Conservation (phyloP, 1,140 invertebrate genomes). For the Drosophila pruinosa region DNA sequence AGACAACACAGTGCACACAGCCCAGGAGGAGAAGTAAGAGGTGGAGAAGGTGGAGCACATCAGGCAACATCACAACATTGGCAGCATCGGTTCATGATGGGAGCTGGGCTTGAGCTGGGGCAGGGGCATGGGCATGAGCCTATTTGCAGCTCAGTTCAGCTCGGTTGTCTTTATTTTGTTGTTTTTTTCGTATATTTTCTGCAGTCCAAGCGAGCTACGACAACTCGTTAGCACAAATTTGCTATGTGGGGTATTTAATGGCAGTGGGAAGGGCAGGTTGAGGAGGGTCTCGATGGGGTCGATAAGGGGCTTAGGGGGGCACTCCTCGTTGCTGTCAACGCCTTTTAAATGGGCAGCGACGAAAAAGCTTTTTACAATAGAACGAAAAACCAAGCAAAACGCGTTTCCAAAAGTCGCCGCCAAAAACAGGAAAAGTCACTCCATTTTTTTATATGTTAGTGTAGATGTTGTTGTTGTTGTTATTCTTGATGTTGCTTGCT, state of each 20-base stretch:
- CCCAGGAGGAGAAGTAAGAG: background rate
- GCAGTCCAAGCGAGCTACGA: slow-evolving; percentile 56
- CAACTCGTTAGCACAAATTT: slow-evolving; percentile 79
- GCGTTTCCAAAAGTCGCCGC: slow-evolving; percentile 43
- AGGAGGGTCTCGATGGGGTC: background rate
- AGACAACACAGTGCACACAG: slow-evolving; percentile 43
- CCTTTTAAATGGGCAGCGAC: slow-evolving; percentile 72
- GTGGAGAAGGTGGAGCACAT: background rate
- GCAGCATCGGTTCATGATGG: slow-evolving; percentile 31
- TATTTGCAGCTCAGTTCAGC: slow-evolving; percentile 56
- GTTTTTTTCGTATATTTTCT: slow-evolving; percentile 13
- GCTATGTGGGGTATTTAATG: slow-evolving; percentile 41
- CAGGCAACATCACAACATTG: slow-evolving; percentile 14
- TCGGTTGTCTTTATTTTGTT: slow-evolving; percentile 22
- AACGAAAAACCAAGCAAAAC: slow-evolving; percentile 28
- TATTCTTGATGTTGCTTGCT: slow-evolving; percentile 37
- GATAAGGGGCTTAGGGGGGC: slow-evolving; percentile 12
- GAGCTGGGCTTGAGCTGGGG: background rate
- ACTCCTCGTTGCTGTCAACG: slow-evolving; percentile 54
- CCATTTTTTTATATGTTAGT: slow-evolving; percentile 6
- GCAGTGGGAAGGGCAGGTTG: background rate
- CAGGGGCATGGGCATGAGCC: slow-evolving; percentile 33
- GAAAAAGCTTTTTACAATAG: slow-evolving; percentile 55
- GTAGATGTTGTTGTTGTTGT: slow-evolving; percentile 18
- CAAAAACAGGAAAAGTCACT: slow-evolving; percentile 77